phyloP scores from a whole-genome alignment of 2,797 vertebrate species.

The Corythornis leucogaster region DNA sequence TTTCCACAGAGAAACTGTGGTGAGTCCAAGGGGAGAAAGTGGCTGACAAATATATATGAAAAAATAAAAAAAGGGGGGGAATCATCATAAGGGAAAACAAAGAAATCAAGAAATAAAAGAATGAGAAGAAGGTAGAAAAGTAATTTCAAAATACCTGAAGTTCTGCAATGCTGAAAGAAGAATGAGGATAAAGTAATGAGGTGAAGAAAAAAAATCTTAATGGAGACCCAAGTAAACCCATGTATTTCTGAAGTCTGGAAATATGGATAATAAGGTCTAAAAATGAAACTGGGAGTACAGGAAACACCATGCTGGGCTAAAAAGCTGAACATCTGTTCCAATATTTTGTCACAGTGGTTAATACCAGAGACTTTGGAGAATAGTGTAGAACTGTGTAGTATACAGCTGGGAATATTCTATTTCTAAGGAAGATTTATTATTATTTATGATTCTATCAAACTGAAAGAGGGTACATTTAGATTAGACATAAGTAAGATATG shows the following conservation, averaged over 20 bases:
- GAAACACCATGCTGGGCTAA: neutral
- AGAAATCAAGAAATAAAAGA: neutral
- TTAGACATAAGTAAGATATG: neutral
- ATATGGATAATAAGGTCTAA: neutral
- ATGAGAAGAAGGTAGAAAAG: neutral
- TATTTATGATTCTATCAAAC: neutral
- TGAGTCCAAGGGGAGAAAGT: neutral
- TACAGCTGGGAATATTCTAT: neutral
- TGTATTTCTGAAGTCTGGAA: neutral
- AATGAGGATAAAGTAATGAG: neutral
- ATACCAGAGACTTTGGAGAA: neutral
- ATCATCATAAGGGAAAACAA: neutral
- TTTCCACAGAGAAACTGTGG: neutral
- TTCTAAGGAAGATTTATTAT: neutral
- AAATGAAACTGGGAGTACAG: neutral
- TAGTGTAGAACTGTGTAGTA: neutral
- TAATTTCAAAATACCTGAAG: slow-evolving; percentile 5
- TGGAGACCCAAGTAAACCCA: neutral
- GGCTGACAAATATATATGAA: neutral
- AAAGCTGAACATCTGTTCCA: neutral
- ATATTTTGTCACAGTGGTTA: neutral
- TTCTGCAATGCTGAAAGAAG: neutral
- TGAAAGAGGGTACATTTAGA: neutral
- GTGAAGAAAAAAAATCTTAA: neutral
- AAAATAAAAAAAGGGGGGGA: neutral